A percentile compares a stretch with the other conserved stretches of the same genome.
Evolutionary conservation across 2,888 invertebrate species (phyloP).

Genomic region (Tanaodytes sp.): DNA sequence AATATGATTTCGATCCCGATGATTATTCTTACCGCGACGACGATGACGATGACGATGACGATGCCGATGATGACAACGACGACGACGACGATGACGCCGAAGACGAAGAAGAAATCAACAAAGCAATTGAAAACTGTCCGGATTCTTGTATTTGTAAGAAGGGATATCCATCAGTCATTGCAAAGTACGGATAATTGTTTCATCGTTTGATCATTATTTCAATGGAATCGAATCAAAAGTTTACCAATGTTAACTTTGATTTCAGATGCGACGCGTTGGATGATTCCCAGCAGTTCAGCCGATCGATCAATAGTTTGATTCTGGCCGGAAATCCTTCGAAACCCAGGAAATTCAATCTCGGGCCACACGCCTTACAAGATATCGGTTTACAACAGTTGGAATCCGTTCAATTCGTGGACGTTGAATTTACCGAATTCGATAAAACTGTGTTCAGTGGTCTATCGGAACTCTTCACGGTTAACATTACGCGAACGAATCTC

Average conservation of each 20-base stretch:
- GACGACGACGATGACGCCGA: conserved; percentile 56
- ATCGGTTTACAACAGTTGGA: conserved; percentile 77
- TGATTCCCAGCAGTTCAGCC: conserved; percentile 79
- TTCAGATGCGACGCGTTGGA: conserved; percentile 80
- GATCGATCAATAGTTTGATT: conserved; percentile 79
- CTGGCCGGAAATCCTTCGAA: conserved; percentile 74
- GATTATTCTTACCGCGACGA: no score
- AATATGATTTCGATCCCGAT: conserved; percentile 56
- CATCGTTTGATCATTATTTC: no score
- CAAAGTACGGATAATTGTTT: conserved; percentile 67
- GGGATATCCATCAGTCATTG: conserved; percentile 65
- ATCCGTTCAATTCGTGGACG: conserved; percentile 81
- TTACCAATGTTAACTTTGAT: not conserved
- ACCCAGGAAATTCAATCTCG: conserved; percentile 73
- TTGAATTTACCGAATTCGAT: conserved; percentile 79
- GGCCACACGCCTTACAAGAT: conserved; percentile 74
- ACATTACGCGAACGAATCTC: conserved; percentile 81
- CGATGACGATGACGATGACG: conserved; percentile 59
- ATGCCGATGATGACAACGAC: conserved; percentile 56
- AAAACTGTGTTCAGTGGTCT: conserved; percentile 82
- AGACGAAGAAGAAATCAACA: conserved; percentile 60
- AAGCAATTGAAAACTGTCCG: conserved; percentile 65
- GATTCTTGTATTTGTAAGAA: conserved; percentile 66
- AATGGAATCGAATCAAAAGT: not conserved
- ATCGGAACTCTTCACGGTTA: conserved; percentile 79